phyloP scores from a whole-genome alignment of 2,797 vertebrate species.

The Adelosebastes latens region DNA sequence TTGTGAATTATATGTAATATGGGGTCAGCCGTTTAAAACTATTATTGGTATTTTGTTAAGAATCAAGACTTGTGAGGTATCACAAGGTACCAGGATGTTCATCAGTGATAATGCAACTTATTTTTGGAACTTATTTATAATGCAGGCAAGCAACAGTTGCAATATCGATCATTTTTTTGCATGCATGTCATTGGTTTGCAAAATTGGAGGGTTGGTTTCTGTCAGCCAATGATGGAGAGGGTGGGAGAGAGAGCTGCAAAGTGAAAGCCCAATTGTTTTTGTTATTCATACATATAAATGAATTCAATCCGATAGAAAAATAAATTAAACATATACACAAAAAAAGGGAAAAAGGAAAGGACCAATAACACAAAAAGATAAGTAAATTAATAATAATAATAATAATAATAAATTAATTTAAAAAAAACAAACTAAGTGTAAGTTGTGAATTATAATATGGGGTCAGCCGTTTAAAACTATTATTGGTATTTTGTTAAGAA shows the following conservation, averaged over 20 bases:
- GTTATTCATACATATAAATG: no score
- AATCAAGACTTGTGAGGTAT: not conserved
- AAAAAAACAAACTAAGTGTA: no score
- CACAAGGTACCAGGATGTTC: not conserved
- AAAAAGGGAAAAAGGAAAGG: not conserved
- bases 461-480: no score
- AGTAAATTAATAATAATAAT: no score
- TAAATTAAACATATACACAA: not conserved
- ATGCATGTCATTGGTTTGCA: conserved; percentile 31
- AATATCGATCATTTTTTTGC: not conserved
- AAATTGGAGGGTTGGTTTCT: conserved; percentile 37
- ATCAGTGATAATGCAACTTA: not conserved
- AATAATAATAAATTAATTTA: no score
- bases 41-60: not conserved
- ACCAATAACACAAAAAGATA: no score
- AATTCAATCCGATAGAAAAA: accelerated
- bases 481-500: not conserved
- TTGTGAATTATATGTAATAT: no score
- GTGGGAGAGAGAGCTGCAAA: conserved; percentile 19
- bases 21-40: no score
- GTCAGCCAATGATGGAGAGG: conserved; percentile 48
- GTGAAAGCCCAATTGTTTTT: conserved; percentile 42
- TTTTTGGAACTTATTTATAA: not conserved
- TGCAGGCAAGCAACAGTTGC: conserved; percentile 14
- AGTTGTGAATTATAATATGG: no score